Conservation (phyloP, 2,113 vertebrate species). For the rat (Rattus norvegicus) region GRCr8 NC_086022.1:18957501-18958000, state of each 20-base stretch:
- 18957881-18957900: background rate
- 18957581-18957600: background rate
- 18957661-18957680: background rate
- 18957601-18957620: background rate
- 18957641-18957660: background rate
- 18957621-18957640: background rate
- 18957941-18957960: background rate
- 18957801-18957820: background rate
- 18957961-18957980: background rate
- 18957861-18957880: background rate
- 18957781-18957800: background rate
- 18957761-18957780: background rate
- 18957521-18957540: conserved; percentile 14
- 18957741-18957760: background rate
- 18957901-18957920: background rate
- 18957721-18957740: background rate
- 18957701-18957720: background rate
- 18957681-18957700: background rate
- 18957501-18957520: conserved; percentile 37
- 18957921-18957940: background rate
- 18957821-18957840: background rate
- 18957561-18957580: background rate
- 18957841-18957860: background rate
- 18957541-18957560: background rate
- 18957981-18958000: background rate